Conservation (phyloP, 1,140 invertebrate species). For the Cephus cinctus region DNA sequence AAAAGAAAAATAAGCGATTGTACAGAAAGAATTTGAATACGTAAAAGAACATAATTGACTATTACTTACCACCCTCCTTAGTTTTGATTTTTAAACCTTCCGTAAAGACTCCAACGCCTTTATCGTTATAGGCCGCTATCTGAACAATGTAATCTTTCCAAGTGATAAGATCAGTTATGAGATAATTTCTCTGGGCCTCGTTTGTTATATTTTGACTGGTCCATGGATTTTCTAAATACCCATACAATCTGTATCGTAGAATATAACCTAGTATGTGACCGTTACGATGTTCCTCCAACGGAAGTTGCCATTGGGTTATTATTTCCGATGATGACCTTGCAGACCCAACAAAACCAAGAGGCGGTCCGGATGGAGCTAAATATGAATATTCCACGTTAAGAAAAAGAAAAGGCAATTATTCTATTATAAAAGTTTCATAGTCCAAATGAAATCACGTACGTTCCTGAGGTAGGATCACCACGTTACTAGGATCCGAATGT, state of each 20-base stretch:
- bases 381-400: conserved; percentile 16
- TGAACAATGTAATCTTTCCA: conserved; percentile 98
- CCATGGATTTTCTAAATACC: conserved; percentile 89
- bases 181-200: conserved; percentile 87
- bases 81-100: conserved; percentile 92
- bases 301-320: conserved; percentile 96
- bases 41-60: conserved; percentile 4
- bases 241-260: conserved; percentile 85
- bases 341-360: conserved; percentile 86
- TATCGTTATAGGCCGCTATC: conserved; percentile 96
- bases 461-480: conserved; percentile 89
- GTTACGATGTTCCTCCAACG: conserved; percentile 88
- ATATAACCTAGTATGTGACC: conserved; percentile 93
- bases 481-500: conserved; percentile 82
- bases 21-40: background rate
- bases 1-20: conserved; percentile 1
- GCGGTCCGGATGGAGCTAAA: conserved; percentile 84
- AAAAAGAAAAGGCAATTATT: conserved; percentile 4
- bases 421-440: conserved; percentile 8
- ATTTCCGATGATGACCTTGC: conserved; percentile 92
- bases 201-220: conserved; percentile 89
- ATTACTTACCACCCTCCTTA: conserved; percentile 74
- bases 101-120: conserved; percentile 91
- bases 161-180: conserved; percentile 92
- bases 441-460: conserved; percentile 63